Conservation (phyloP, 2,888 invertebrate species). For the Philonicus albiceps region DNA sequence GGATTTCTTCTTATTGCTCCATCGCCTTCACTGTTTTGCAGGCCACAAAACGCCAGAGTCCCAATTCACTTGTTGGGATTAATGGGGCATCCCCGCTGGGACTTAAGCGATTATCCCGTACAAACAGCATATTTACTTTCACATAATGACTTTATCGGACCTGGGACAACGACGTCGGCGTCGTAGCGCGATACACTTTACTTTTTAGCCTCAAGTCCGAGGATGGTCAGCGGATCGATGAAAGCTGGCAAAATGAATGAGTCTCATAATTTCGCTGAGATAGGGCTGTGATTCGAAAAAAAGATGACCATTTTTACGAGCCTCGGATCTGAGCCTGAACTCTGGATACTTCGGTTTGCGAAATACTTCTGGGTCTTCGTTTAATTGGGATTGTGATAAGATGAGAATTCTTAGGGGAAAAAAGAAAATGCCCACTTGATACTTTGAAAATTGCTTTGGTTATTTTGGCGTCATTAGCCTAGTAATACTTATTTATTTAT, state of each 20-base stretch:
- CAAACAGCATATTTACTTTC: slow-evolving; percentile 37
- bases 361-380: background rate
- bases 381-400: background rate
- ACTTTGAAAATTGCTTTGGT: too few species aligned
- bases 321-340: background rate
- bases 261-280: background rate
- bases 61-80: slow-evolving; percentile 41
- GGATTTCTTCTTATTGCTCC: slow-evolving; percentile 35
- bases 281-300: background rate
- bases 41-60: background rate
- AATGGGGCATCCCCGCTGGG: slow-evolving; percentile 14
- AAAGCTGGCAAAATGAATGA: background rate
- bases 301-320: background rate
- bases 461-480: too few species aligned
- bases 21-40: background rate
- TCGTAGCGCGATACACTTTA: background rate
- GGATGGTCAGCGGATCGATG: background rate
- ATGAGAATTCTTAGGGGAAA: too few species aligned
- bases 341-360: background rate
- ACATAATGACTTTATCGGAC: slow-evolving; percentile 37
- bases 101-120: slow-evolving; percentile 38
- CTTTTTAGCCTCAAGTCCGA: background rate
- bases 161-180: slow-evolving; percentile 19
- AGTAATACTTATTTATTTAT: too few species aligned
- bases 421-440: too few species aligned